Base-by-base conservation (phyloP, 1,140 invertebrate genomes). In the Paracyclopina nana region DNA sequence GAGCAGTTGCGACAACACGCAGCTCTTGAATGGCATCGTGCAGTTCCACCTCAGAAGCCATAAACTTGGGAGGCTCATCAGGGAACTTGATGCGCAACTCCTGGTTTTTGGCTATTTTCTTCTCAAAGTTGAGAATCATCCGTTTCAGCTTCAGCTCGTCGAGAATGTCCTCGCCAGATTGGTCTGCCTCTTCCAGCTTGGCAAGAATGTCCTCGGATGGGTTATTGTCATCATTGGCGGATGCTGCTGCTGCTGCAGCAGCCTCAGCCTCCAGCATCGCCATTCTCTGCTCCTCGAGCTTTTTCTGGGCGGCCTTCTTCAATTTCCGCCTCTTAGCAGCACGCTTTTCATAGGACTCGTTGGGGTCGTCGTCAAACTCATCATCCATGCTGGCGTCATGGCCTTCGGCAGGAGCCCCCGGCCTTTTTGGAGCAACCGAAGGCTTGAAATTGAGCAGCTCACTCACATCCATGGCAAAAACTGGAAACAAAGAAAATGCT, bases 1-100 rank as follows among this genome's bases (percentile, higher is more conserved):
- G 91, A 28, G 86, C 85, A 6, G 92, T 96, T 6, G 91, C 84
- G 18, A 99, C 70, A 9, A 81, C 78, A 68, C 95, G 86, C 60
- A 99, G 72, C 61, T 97, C 85, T 68, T 96, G 79, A 53, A 96
- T 72, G 1, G 79, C 76, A 59, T 86, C 82, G 67, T 94, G 84
- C 38, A 96, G 66, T 66, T 96, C 90, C 9, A 98, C 68, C 71
- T 99, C 95, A 45, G 91, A 95, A 57, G 98, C 92, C 90, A 99
- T 95, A 67, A 99, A 99, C 65, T 80, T 83, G 53, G 95, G 85
- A 31, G 95, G 87, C 57, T 82, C 77, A 65, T 97, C 92, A 2
- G 90, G 82, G 68, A 90, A 97, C 66, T 99, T 99, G 0, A 98
- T 95, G 57, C 95, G 73, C 79, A 95, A 87, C 69, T 98, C 92